A percentile compares a stretch with the other conserved stretches of the same genome.
Conservation (phyloP, 2,888 invertebrate genomes). For the Calephelis perditalis region DNA sequence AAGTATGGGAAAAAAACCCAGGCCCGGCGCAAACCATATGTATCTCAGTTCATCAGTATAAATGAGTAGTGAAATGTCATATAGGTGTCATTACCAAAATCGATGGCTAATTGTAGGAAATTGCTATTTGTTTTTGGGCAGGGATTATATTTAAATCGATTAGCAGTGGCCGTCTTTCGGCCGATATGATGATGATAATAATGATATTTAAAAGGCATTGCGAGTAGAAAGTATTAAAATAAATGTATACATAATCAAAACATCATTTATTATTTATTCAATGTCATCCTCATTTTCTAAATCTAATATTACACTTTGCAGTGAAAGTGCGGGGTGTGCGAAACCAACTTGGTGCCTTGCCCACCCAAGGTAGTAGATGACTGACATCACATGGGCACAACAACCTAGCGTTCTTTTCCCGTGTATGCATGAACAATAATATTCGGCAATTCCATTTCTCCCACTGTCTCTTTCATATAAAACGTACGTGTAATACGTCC, state of each 20-base stretch:
- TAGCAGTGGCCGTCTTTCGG: neutral
- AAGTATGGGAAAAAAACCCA: too few relatives aligned
- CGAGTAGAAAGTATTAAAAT: conserved; percentile 2
- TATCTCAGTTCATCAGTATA: too few relatives aligned
- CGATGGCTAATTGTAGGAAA: too few relatives aligned
- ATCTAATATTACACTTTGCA: neutral
- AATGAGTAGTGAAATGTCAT: too few relatives aligned
- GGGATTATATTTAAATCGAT: neutral
- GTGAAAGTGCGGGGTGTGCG: neutral
- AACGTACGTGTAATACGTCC: too few relatives aligned
- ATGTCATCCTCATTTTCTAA: neutral
- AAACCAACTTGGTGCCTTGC: neutral
- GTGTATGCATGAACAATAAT: neutral
- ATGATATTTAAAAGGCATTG: conserved; percentile 5
- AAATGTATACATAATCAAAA: conserved; percentile 1
- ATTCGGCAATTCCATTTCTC: neutral
- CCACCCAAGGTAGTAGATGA: neutral
- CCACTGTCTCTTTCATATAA: too few relatives aligned
- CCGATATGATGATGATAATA: neutral
- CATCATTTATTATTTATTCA: neutral
- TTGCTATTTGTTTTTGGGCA: too few relatives aligned
- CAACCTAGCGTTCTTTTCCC: neutral
- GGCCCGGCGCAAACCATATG: too few relatives aligned
- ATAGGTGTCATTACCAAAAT: too few relatives aligned
- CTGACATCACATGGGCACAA: neutral